Evolutionary conservation across 2,113 vertebrate species (phyloP).

Genomic region (Brachionichthys hirsutus): DNA sequence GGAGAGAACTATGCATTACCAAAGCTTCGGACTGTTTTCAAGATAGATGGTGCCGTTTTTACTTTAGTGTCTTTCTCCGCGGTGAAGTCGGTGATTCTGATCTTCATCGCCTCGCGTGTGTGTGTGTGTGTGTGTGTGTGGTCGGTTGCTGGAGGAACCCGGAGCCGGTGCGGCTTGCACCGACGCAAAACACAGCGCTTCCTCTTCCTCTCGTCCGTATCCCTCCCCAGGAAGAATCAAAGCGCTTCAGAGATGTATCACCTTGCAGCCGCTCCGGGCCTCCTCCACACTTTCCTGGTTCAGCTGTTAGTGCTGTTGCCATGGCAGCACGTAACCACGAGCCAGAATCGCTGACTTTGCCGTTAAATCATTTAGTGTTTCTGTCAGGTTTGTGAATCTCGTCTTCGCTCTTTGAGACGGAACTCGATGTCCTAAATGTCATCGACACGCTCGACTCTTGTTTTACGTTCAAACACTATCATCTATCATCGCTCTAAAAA

Average conservation of each 20-base stretch:
- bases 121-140: too few relatives aligned
- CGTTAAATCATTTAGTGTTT: not conserved
- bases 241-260: not conserved
- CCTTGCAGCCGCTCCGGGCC: not conserved
- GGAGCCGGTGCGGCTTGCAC: not conserved
- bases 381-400: not conserved
- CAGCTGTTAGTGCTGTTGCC: not conserved
- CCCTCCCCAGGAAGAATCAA: not conserved
- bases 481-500: too few relatives aligned
- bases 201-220: too few relatives aligned
- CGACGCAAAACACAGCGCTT: too few relatives aligned
- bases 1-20: slow-evolving; percentile 81
- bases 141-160: not conserved
- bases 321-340: not conserved
- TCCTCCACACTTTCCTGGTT: not conserved
- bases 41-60: slow-evolving; percentile 28
- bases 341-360: not conserved
- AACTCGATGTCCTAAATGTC: not conserved
- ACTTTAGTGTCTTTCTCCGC: slow-evolving; percentile 18
- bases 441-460: not conserved
- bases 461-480: slow-evolving; percentile 8
- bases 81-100: slow-evolving; percentile 1
- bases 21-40: slow-evolving; percentile 73
- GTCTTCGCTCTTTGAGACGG: slow-evolving; percentile 16
- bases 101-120: not conserved